Conservation (phyloP, 2,113 vertebrate genomes). For the Rutilus rutilus region DNA sequence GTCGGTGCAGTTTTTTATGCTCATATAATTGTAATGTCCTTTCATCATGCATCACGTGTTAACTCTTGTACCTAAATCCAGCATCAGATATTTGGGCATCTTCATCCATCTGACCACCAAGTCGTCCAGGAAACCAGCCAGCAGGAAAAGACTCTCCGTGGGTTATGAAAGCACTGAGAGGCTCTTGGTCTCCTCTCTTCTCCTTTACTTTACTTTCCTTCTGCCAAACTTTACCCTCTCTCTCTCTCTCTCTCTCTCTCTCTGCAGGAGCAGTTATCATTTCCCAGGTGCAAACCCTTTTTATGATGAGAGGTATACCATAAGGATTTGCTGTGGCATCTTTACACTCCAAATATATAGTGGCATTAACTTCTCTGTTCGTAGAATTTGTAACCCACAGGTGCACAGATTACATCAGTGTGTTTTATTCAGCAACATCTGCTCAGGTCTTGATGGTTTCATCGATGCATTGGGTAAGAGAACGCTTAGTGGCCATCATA, state of each 20-base stretch:
- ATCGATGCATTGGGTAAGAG: slow-evolving; percentile 5
- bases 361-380: slow-evolving; percentile 14
- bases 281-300: slow-evolving; percentile 30
- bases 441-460: neutral
- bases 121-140: slow-evolving; percentile 6
- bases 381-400: slow-evolving; percentile 37
- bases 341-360: slow-evolving; percentile 44
- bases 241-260: neutral
- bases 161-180: slow-evolving; percentile 38
- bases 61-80: neutral
- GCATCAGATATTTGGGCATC: neutral
- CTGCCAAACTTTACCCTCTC: neutral
- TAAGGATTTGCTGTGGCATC: slow-evolving; percentile 19
- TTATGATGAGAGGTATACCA: slow-evolving; percentile 28
- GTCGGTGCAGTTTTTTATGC: neutral
- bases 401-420: slow-evolving; percentile 42
- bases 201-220: neutral
- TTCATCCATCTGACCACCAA: slow-evolving; percentile 41
- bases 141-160: slow-evolving; percentile 7
- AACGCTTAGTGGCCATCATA: neutral
- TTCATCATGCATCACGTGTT: neutral
- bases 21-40: neutral
- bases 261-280: slow-evolving; percentile 23
- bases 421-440: neutral
- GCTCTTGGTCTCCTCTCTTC: neutral